Percentiles rank a stretch among this genome's conserved stretches.
phyloP scores from a whole-genome alignment of 2,888 invertebrate species.

The Cactoblastis cactorum region DNA sequence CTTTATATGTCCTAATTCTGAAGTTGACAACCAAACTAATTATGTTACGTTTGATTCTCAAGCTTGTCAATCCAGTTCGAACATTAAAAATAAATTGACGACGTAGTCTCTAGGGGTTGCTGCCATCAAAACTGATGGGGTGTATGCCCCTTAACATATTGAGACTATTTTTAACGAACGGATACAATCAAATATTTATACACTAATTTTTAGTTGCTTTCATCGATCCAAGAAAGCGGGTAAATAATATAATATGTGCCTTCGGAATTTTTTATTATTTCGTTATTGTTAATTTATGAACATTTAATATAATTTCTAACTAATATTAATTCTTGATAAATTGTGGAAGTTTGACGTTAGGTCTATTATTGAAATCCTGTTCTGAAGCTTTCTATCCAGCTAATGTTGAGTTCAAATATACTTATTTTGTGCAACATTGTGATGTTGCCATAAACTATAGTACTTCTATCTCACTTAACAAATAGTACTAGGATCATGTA shows the following conservation, averaged over 20 bases:
- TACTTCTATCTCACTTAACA: too few species aligned
- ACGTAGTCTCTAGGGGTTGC: not conserved
- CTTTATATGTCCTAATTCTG: too few species aligned
- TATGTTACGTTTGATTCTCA: too few species aligned
- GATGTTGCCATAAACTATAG: too few species aligned
- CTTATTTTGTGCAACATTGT: too few species aligned
- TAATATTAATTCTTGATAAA: not conserved
- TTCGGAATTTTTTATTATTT: not conserved
- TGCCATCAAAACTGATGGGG: not conserved
- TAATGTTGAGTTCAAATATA: too few species aligned
- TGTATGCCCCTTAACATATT: not conserved
- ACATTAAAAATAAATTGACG: not conserved
- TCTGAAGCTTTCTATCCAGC: too few species aligned
- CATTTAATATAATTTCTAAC: not conserved
- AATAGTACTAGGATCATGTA: too few species aligned
- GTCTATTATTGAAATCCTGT: too few species aligned
- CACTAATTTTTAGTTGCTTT: not conserved
- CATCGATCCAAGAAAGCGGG: constrained; percentile 4
- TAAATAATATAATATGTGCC: constrained; percentile 6
- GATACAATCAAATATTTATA: not conserved
- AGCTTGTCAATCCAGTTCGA: not conserved
- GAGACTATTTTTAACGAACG: not conserved
- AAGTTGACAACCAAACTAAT: too few species aligned
- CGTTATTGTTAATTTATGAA: not conserved
- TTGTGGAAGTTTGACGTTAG: too few species aligned